Evolutionary conservation across 2,797 vertebrate species (phyloP).

Genomic region (Knipowitschia caucasica): DNA sequence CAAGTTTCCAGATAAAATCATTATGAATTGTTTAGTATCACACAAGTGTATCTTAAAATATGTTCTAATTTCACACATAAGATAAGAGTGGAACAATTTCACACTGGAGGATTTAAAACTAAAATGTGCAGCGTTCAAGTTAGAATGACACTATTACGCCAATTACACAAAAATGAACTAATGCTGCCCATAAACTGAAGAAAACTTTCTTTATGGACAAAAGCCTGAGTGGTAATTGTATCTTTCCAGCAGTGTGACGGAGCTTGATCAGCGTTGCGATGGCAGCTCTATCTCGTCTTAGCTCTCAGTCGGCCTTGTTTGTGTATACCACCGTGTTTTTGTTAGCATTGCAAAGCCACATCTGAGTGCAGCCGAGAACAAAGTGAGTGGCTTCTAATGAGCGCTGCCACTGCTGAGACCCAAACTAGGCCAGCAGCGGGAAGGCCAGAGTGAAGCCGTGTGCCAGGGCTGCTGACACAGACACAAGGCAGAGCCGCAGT

Average conservation of each 20-base stretch:
- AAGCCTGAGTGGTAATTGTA: not conserved
- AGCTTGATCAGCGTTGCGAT: not conserved
- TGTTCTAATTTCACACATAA: not conserved
- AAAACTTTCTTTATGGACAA: not conserved
- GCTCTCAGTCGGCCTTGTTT: conserved; percentile 10
- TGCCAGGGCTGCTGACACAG: conserved; percentile 29
- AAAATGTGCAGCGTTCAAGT: too few relatives aligned
- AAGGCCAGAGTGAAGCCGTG: conserved; percentile 9
- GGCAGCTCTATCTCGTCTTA: not conserved
- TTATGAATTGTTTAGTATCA: conserved; percentile 8
- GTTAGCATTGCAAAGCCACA: conserved; percentile 40
- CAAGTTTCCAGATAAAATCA: conserved; percentile 3
- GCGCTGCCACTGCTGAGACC: conserved; percentile 58
- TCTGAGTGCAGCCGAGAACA: conserved; percentile 61
- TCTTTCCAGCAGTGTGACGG: not conserved
- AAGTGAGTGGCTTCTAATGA: conserved; percentile 64
- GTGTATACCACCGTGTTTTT: conserved; percentile 19
- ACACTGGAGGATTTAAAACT: not conserved
- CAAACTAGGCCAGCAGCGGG: conserved; percentile 67
- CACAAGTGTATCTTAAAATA: not conserved
- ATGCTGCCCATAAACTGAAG: too few relatives aligned
- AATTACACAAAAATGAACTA: too few relatives aligned
- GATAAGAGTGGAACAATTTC: not conserved
- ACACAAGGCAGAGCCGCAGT: conserved; percentile 32
- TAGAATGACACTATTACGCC: too few relatives aligned